phyloP scores from a whole-genome alignment of 1,140 invertebrate genomes.

The Euwallacea fornicatus region DNA sequence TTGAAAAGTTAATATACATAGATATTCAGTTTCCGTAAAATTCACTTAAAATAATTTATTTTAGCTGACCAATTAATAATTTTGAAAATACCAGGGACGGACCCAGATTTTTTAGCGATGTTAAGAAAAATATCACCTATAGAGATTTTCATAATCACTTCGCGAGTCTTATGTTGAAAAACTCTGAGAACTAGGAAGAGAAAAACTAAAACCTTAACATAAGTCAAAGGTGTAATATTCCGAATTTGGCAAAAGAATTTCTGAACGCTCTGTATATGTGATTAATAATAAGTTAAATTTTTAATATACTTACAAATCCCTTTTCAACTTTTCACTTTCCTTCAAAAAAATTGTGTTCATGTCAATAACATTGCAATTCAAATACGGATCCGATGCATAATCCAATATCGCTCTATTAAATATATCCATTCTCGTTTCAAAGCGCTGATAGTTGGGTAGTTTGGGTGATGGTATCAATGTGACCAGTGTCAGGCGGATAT shows the following conservation, averaged over 20 bases:
- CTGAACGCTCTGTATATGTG: not conserved
- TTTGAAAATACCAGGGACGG: too few relatives aligned
- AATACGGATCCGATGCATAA: conserved; percentile 35
- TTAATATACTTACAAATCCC: conserved; percentile 39
- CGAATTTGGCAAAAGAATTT: not conserved
- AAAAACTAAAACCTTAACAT: too few relatives aligned
- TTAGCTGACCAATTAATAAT: too few relatives aligned
- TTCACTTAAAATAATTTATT: too few relatives aligned
- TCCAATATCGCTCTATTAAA: conserved; percentile 42
- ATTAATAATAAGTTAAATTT: not conserved
- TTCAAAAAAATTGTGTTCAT: conserved; percentile 42
- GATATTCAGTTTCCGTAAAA: too few relatives aligned
- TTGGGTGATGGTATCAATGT: conserved; percentile 43
- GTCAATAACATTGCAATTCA: conserved; percentile 43
- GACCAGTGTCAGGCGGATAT: conserved; percentile 39
- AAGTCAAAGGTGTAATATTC: too few relatives aligned
- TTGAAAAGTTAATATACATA: too few relatives aligned
- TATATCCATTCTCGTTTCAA: conserved; percentile 37
- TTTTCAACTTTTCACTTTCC: conserved; percentile 37
- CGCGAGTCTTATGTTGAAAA: too few relatives aligned
- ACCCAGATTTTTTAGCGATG: too few relatives aligned
- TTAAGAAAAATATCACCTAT: too few relatives aligned
- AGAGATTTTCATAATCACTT: too few relatives aligned
- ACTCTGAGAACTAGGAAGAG: too few relatives aligned
- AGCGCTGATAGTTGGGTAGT: conserved; percentile 24